Evolutionary conservation across 2,113 vertebrate genomes (phyloP), one percentile per base, ranked within the genome.

Genomic region (Dendrocopos noguchii): DNA sequence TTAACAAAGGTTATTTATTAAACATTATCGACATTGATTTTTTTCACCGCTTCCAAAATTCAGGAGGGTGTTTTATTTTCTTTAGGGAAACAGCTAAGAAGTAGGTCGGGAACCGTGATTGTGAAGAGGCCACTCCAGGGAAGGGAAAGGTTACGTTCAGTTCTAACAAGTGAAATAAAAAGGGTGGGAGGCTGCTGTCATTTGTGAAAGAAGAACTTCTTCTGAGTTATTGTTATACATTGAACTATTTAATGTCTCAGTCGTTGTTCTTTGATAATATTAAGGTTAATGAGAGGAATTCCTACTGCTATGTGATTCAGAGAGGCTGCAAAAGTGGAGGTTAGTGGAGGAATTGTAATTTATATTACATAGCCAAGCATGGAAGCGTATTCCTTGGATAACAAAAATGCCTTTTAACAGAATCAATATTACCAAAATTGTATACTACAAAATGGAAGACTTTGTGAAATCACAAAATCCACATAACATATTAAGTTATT

Each of bases 1-100:
- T 89, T 91, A 94, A 94, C 93, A 93, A 91, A 95, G 91, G 84
- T 94, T 96, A 94, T 96, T 95, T 96, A 94, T 96, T 96, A 95
- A 96, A 92, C 68, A 90, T 87, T 94, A 92, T 94, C 39, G 47
- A 94, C 93, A 84, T 68, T 95, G 2, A 28, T 27, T 55, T 10
- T 85, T 95, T 93, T 71, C 47, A 61, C 39, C 27, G 75, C 66
- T 94, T 88, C 91, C 15, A 73, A 72, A 91, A 96, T 91, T 85
- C 94, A 92, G 75, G 18, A 88, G 61, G 39, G 82, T 90, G 88
- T 95, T 94, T 85, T 83, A 82, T 83, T 90, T 94, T 92, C 93
- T 85, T 92, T 31, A 72, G 84, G 87, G 85, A 94, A 90, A 83
- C 4, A 85, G 65, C 3, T 59, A 67, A 92, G 89, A 94, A 96